A percentile compares a stretch with the other conserved stretches of the same genome.
These are phyloP conservation scores for Caradrina kadenii DNA, from an alignment of 2,888 invertebrate species.

Conservation along the genomic window DNA sequence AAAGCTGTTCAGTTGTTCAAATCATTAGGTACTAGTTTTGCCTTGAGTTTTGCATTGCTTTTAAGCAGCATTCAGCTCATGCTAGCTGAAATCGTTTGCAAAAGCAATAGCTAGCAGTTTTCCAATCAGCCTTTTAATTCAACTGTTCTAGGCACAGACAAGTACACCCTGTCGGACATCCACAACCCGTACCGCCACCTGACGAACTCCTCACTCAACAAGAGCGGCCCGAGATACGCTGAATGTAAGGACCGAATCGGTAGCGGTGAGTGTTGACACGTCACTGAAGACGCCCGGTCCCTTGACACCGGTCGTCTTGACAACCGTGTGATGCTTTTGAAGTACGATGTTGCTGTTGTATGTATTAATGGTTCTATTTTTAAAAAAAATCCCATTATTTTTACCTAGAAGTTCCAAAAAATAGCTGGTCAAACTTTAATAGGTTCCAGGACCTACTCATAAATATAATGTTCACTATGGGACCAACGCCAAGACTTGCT, in stretches of 20 bases:
- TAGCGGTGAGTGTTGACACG: constrained; percentile 89
- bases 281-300: constrained; percentile 66
- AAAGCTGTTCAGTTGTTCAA: too few relatives aligned
- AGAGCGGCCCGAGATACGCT: constrained; percentile 95
- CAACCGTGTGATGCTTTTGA: constrained; percentile 42
- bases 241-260: constrained; percentile 96
- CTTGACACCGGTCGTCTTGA: constrained; percentile 50
- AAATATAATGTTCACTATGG: too few relatives aligned
- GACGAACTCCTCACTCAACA: constrained; percentile 97
- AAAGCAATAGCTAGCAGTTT: too few relatives aligned
- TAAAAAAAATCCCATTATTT: not conserved
- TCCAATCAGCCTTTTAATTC: not conserved
- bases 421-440: too few relatives aligned
- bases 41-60: too few relatives aligned
- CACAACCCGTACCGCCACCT: constrained; percentile 96
- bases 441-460: too few relatives aligned
- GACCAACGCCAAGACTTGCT: too few relatives aligned
- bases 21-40: too few relatives aligned
- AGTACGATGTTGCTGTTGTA: constrained; percentile 49
- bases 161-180: constrained; percentile 95
- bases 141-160: constrained; percentile 93
- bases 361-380: constrained; percentile 32
- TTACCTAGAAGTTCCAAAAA: too few relatives aligned
- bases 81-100: too few relatives aligned
- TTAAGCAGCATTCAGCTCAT: too few relatives aligned